phyloP scores from a whole-genome alignment of 2,113 vertebrate species.

The Rynchops niger region DNA sequence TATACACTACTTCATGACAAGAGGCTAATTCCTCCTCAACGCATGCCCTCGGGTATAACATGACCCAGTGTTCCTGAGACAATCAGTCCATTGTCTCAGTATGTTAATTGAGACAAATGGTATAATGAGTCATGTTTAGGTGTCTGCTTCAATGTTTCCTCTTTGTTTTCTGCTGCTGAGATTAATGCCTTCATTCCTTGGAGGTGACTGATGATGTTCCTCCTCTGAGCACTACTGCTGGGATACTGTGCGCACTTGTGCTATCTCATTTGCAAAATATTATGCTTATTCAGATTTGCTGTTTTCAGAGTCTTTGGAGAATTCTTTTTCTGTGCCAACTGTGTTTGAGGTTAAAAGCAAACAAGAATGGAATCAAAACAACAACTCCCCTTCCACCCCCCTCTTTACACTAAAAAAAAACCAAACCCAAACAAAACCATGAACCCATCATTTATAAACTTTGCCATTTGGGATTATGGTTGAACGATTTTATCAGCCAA shows the following conservation, averaged over 20 bases:
- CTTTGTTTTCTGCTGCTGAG: background rate
- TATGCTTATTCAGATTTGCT: conserved; percentile 33
- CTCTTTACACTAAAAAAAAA: no score
- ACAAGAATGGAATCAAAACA: background rate
- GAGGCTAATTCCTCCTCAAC: background rate
- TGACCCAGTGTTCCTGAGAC: background rate
- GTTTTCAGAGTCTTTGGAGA: conserved; percentile 15
- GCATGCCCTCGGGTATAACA: background rate
- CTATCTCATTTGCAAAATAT: conserved; percentile 29
- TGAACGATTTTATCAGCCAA: background rate
- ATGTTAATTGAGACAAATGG: conserved; percentile 48
- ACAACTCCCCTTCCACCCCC: background rate
- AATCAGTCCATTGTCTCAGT: conserved; percentile 36
- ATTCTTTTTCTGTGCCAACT: background rate
- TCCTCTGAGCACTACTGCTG: background rate
- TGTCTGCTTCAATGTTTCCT: conserved; percentile 1
- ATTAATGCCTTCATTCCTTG: background rate
- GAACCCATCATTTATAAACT: background rate
- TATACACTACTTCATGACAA: background rate
- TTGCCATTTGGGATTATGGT: background rate
- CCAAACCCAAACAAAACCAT: no score
- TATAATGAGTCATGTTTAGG: conserved; percentile 42
- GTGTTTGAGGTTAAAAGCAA: conserved; percentile 27
- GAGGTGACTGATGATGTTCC: background rate
- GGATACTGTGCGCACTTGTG: background rate